A percentile compares a stretch with the other conserved stretches of the same genome.
Conservation (phyloP, 2,888 invertebrate genomes). For the Brachylomia viminalis region DNA sequence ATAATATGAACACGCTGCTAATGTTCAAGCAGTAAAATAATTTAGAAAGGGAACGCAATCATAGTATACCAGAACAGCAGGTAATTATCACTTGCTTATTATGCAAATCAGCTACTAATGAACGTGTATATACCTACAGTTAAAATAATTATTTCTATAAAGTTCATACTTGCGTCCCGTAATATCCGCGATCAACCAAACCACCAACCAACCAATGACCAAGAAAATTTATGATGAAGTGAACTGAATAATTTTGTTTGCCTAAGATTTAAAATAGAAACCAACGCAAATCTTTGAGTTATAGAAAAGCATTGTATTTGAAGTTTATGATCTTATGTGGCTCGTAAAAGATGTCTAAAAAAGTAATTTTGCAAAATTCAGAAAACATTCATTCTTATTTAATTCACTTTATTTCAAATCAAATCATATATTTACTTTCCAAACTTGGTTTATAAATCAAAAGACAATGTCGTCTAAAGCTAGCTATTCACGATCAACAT, state of each 20-base stretch:
- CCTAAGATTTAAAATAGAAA: conserved; percentile 43
- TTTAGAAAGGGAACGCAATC: conserved; percentile 26
- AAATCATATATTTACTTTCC: background rate
- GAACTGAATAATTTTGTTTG: conserved; percentile 41
- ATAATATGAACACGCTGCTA: conserved; percentile 15
- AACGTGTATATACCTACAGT: conserved; percentile 28
- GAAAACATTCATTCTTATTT: background rate
- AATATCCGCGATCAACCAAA: conserved; percentile 24
- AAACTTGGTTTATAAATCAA: background rate
- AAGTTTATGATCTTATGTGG: background rate
- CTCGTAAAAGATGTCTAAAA: background rate
- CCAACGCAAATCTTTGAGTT: conserved; percentile 10
- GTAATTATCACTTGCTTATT: conserved; percentile 53
- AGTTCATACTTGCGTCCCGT: conserved; percentile 13
- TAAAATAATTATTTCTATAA: conserved; percentile 38
- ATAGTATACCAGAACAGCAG: conserved; percentile 5
- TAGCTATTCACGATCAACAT: background rate
- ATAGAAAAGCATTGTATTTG: conserved; percentile 26
- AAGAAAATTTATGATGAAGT: conserved; percentile 43
- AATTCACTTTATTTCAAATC: background rate
- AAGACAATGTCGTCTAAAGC: background rate
- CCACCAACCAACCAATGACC: conserved; percentile 37
- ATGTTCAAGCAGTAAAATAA: conserved; percentile 36
- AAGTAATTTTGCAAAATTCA: background rate
- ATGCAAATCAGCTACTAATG: conserved; percentile 57